Conservation (phyloP, 2,888 invertebrate genomes). For the Tachina grossa region DNA sequence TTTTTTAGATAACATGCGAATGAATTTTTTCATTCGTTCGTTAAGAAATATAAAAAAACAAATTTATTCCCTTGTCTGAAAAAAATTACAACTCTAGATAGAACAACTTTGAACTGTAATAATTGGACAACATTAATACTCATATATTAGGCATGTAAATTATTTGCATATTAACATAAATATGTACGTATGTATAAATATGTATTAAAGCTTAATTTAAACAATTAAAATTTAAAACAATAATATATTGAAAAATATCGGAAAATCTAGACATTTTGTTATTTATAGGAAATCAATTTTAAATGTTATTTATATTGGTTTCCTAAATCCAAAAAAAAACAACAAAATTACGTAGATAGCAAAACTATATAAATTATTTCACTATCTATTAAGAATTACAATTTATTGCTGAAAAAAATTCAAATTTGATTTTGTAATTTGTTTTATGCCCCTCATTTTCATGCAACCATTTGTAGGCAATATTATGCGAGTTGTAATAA, state of each 20-base stretch:
- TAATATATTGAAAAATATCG: neutral
- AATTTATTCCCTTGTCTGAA: too few species aligned
- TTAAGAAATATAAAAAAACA: too few species aligned
- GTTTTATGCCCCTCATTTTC: constrained; percentile 4
- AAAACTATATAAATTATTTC: constrained; percentile 37
- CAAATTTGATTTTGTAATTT: constrained; percentile 25
- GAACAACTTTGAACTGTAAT: too few species aligned
- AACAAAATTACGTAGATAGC: neutral
- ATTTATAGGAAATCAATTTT: constrained; percentile 36
- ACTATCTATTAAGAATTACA: constrained; percentile 35
- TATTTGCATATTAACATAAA: neutral
- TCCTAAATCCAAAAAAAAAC: neutral
- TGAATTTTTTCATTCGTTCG: too few species aligned
- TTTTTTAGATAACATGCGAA: too few species aligned
- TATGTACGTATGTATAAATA: neutral
- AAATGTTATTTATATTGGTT: constrained; percentile 17
- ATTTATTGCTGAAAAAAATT: constrained; percentile 25
- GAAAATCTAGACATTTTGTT: constrained; percentile 14
- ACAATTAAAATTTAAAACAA: neutral
- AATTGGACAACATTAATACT: too few species aligned
- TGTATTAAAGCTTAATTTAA: neutral
- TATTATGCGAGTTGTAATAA: constrained; percentile 5
- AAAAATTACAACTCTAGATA: too few species aligned
- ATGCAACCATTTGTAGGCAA: neutral
- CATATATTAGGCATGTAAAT: too few species aligned